Evolutionary conservation across 2,888 invertebrate species (phyloP).

Genomic region (Smittia aterrima): DNA sequence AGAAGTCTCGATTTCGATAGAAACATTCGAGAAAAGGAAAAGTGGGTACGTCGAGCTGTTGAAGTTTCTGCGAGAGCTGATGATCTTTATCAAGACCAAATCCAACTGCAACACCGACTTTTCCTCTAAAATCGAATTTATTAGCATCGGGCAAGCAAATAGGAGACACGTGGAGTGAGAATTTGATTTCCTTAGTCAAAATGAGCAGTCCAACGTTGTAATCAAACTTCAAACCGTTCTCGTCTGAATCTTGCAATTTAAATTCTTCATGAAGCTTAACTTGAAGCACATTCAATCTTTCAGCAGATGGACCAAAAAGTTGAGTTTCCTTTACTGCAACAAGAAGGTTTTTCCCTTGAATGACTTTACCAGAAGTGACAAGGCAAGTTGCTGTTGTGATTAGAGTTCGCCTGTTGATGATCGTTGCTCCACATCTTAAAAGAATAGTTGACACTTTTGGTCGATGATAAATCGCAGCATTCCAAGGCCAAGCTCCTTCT

Average conservation of each 20-base stretch:
- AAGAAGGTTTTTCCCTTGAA: not conserved
- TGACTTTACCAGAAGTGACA: not conserved
- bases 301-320: not conserved
- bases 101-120: not conserved
- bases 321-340: not conserved
- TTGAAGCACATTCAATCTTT: not conserved
- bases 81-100: not conserved
- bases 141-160: not conserved
- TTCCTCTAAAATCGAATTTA: not conserved
- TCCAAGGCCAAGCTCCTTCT: conserved; percentile 5
- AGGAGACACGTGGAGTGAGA: not conserved
- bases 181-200: not conserved
- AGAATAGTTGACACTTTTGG: not conserved
- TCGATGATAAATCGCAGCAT: not conserved
- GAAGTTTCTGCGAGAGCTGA: not conserved
- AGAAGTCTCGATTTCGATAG: not conserved
- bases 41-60: not conserved
- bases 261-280: not conserved
- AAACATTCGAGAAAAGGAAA: not conserved
- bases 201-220: not conserved
- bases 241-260: not conserved
- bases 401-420: not conserved
- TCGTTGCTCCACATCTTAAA: not conserved
- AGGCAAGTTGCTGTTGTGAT: conserved; percentile 2
- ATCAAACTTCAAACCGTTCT: not conserved